Conservation (phyloP, 1,140 invertebrate genomes). For the Ceratitis capitata region DNA sequence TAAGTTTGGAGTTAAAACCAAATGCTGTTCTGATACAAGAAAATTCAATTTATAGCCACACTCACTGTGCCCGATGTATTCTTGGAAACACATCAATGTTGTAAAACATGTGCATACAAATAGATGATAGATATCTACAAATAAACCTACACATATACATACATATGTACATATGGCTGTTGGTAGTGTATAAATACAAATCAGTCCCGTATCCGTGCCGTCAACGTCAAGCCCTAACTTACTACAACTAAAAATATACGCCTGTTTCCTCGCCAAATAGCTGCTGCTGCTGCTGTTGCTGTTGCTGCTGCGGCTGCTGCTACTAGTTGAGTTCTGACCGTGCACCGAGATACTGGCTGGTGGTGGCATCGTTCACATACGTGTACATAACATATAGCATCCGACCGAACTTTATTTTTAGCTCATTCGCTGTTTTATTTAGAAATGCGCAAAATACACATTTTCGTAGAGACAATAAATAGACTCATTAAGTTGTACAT, state of each 20-base stretch:
- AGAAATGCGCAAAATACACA: conserved; percentile 64
- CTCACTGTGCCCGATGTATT: background rate
- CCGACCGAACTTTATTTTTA: conserved; percentile 49
- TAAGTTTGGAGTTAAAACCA: background rate
- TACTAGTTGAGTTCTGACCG: background rate
- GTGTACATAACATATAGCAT: conserved; percentile 14
- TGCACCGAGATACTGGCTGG: conserved; percentile 14
- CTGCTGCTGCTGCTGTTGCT: background rate
- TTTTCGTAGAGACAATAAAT: conserved; percentile 65
- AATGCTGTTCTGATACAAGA: background rate
- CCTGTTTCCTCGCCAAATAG: background rate
- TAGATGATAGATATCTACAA: background rate
- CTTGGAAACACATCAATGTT: background rate
- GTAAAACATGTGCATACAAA: conserved; percentile 27
- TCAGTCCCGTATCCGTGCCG: conserved; percentile 29
- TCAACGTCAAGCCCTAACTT: conserved; percentile 26
- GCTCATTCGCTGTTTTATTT: conserved; percentile 52
- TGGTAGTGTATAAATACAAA: background rate
- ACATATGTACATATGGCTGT: background rate
- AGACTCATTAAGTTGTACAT: conserved; percentile 65
- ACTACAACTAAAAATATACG: background rate
- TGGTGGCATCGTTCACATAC: no score
- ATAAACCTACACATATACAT: background rate
- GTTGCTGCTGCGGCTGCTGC: background rate
- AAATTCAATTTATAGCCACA: background rate